phyloP scores from a whole-genome alignment of 1,140 invertebrate genomes.

The Rhagoletis zephyria region DNA sequence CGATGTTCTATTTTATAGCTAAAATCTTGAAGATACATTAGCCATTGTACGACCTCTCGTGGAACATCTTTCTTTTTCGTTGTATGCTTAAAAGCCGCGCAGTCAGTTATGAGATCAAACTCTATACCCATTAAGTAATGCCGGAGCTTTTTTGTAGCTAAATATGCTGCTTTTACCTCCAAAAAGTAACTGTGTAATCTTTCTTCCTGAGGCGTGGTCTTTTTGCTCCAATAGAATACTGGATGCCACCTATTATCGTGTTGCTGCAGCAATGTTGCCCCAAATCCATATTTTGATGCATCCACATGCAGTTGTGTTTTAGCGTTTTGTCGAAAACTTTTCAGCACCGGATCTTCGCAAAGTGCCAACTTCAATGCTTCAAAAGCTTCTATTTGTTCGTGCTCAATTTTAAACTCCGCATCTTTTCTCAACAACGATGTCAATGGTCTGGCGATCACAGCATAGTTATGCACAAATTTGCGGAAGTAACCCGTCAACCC shows the following conservation, averaged over 20 bases:
- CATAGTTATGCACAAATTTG: too few relatives aligned
- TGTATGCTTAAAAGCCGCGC: slow-evolving; percentile 66
- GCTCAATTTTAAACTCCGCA: background rate
- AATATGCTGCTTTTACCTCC: background rate
- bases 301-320: slow-evolving; percentile 63
- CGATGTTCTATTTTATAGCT: slow-evolving; percentile 71
- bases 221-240: slow-evolving; percentile 63
- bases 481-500: background rate
- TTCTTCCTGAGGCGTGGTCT: slow-evolving; percentile 70
- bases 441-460: too few relatives aligned
- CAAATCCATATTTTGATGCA: slow-evolving; percentile 61
- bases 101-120: slow-evolving; percentile 61
- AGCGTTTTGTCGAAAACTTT: slow-evolving; percentile 15
- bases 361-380: background rate
- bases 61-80: slow-evolving; percentile 54
- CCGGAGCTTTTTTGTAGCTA: slow-evolving; percentile 60
- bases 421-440: background rate
- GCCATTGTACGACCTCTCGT: slow-evolving; percentile 16
- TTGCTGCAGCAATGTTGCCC: slow-evolving; percentile 61
- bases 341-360: background rate
- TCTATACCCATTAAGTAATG: slow-evolving; percentile 57
- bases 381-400: background rate
- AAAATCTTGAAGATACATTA: slow-evolving; percentile 62
- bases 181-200: slow-evolving; percentile 63
- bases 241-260: slow-evolving; percentile 52